Percentiles rank a stretch among this genome's conserved stretches.
Evolutionary conservation across 2,113 vertebrate genomes (phyloP).

Genomic region (Onychostoma macrolepis): DNA sequence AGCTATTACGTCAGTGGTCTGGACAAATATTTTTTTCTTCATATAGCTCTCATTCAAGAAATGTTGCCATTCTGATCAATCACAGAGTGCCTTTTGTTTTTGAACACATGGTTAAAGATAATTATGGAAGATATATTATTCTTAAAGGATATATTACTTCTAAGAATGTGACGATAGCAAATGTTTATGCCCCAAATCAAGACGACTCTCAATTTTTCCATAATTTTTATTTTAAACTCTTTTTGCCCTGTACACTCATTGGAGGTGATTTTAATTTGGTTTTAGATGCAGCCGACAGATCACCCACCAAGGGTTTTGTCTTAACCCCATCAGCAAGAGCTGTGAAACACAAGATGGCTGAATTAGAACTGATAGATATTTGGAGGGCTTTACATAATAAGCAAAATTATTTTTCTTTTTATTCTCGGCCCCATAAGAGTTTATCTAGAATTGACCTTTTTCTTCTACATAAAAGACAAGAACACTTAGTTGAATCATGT

Average conservation of each 20-base stretch:
- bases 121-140: not conserved
- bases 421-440: not conserved
- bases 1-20: no score
- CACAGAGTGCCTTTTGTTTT: not conserved
- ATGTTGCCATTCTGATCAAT: not conserved
- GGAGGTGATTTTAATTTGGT: not conserved
- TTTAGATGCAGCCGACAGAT: not conserved
- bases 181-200: not conserved
- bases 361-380: not conserved
- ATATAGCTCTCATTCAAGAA: not conserved
- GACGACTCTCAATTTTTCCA: not conserved
- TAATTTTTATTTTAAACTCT: not conserved
- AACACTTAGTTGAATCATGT: not conserved
- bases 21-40: no score
- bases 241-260: constrained; percentile 2
- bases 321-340: not conserved
- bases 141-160: not conserved
- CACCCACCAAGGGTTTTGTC: not conserved
- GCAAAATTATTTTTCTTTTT: not conserved
- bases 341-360: not conserved
- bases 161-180: not conserved
- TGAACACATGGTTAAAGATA: not conserved
- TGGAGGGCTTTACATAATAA: not conserved
- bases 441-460: not conserved
- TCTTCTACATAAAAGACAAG: not conserved